Percentiles rank a stretch among this genome's conserved stretches.
These are phyloP conservation scores for Spodoptera exigua DNA, from an alignment of 2,888 invertebrate genomes.

Conservation along the genomic window DNA sequence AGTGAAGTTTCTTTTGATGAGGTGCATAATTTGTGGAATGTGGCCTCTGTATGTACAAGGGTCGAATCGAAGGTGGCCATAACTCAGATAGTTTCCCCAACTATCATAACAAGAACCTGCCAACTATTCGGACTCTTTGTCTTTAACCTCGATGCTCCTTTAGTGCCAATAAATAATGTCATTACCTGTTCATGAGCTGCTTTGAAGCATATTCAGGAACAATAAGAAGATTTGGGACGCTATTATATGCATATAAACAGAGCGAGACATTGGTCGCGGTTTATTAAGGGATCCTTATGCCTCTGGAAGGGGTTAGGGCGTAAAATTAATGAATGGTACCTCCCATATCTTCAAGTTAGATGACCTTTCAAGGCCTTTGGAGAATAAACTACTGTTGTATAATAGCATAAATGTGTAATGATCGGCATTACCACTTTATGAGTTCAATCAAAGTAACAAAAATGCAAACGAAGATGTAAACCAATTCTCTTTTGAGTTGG, in stretches of 20 bases:
- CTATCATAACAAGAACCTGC: slow-evolving; percentile 74
- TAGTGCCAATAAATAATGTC: slow-evolving; percentile 85
- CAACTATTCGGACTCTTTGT: slow-evolving; percentile 80
- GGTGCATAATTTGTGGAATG: slow-evolving; percentile 55
- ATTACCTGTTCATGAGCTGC: slow-evolving; percentile 84
- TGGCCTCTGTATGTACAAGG: slow-evolving; percentile 49
- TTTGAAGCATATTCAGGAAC: slow-evolving; percentile 81
- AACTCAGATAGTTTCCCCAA: slow-evolving; percentile 63
- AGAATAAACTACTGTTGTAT: slow-evolving; percentile 47
- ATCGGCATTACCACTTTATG: slow-evolving; percentile 28
- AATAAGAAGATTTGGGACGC: slow-evolving; percentile 83
- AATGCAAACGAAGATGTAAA: background rate
- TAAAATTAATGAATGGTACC: slow-evolving; percentile 61
- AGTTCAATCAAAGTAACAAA: background rate
- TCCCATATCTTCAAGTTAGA: slow-evolving; percentile 56
- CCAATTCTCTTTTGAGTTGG: no score
- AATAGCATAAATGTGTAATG: slow-evolving; percentile 38
- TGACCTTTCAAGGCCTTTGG: slow-evolving; percentile 54
- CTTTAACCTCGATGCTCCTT: slow-evolving; percentile 71
- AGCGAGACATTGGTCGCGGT: slow-evolving; percentile 75
- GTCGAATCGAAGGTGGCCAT: slow-evolving; percentile 62
- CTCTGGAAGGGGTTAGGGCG: slow-evolving; percentile 55
- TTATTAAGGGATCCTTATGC: slow-evolving; percentile 73
- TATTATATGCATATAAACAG: slow-evolving; percentile 83
- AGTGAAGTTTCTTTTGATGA: slow-evolving; percentile 58